Conservation (phyloP, 2,797 vertebrate genomes). For the Rhadinocentrus ornatus region DNA sequence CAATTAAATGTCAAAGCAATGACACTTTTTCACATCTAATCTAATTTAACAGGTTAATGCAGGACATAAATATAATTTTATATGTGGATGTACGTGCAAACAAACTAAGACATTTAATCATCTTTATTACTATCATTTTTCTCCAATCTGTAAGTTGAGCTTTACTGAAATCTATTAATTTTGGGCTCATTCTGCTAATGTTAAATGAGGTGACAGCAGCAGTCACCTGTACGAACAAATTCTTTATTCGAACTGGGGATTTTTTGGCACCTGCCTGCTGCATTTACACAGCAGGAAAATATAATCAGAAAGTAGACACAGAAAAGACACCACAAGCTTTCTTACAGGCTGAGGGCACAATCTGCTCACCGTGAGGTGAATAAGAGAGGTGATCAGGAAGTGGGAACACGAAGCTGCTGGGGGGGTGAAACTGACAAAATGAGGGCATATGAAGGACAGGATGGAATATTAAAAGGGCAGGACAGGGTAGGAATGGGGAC, state of each 20-base stretch:
- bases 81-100: background rate
- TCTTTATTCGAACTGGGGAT: slow-evolving; percentile 22
- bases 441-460: slow-evolving; percentile 21
- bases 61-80: no score
- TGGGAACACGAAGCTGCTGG: background rate
- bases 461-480: slow-evolving; percentile 22
- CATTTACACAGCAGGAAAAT: slow-evolving; percentile 46
- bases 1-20: no score
- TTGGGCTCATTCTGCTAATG: background rate
- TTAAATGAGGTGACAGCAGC: background rate
- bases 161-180: background rate
- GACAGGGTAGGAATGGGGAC: background rate
- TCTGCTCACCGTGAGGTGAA: slow-evolving; percentile 46
- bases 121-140: background rate
- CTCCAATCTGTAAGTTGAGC: background rate
- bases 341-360: slow-evolving; percentile 41
- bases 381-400: slow-evolving; percentile 16
- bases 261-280: slow-evolving; percentile 37
- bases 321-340: slow-evolving; percentile 36
- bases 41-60: no score
- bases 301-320: slow-evolving; percentile 45
- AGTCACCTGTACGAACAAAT: background rate
- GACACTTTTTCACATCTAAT: no score
- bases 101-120: background rate
- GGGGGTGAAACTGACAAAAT: background rate